Evolutionary conservation across 2,888 invertebrate species (phyloP).

Genomic region (Pterostichus niger): DNA sequence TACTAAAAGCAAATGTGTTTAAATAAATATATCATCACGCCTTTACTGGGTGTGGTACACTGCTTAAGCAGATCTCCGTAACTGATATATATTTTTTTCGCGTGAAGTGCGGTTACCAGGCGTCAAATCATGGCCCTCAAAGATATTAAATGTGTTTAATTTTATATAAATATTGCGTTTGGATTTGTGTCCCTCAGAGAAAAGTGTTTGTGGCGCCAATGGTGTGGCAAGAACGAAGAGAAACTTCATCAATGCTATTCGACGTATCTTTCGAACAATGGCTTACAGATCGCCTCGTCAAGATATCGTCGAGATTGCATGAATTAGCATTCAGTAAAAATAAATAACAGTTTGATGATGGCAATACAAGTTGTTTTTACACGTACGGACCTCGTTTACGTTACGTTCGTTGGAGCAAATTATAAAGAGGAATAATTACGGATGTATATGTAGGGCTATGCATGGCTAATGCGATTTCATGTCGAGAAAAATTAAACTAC

Average conservation of each 20-base stretch:
- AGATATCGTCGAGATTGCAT: conserved; percentile 73
- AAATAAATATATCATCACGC: too few species aligned
- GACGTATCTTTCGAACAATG: conserved; percentile 75
- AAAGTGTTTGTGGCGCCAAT: background rate
- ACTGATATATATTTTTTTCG: too few species aligned
- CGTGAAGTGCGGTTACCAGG: too few species aligned
- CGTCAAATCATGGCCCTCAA: too few species aligned
- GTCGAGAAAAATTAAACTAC: conserved; percentile 25
- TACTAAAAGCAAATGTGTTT: too few species aligned
- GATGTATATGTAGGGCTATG: conserved; percentile 50
- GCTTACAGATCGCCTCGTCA: conserved; percentile 71
- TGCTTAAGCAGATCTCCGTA: too few species aligned
- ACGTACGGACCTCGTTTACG: conserved; percentile 57
- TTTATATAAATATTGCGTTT: too few species aligned
- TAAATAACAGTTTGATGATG: conserved; percentile 72
- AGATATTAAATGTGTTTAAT: too few species aligned
- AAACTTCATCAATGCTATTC: conserved; percentile 73
- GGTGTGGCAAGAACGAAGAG: conserved; percentile 33
- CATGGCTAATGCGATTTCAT: conserved; percentile 47
- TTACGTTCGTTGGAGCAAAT: conserved; percentile 62
- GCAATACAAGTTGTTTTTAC: conserved; percentile 66
- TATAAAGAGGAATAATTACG: conserved; percentile 61
- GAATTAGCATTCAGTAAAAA: conserved; percentile 73
- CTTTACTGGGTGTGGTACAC: too few species aligned
- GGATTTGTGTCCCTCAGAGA: background rate